A percentile compares a stretch with the other conserved stretches of the same genome.
Evolutionary conservation across 1,140 invertebrate species (phyloP).

Genomic region (Drosophila fuyamai): DNA sequence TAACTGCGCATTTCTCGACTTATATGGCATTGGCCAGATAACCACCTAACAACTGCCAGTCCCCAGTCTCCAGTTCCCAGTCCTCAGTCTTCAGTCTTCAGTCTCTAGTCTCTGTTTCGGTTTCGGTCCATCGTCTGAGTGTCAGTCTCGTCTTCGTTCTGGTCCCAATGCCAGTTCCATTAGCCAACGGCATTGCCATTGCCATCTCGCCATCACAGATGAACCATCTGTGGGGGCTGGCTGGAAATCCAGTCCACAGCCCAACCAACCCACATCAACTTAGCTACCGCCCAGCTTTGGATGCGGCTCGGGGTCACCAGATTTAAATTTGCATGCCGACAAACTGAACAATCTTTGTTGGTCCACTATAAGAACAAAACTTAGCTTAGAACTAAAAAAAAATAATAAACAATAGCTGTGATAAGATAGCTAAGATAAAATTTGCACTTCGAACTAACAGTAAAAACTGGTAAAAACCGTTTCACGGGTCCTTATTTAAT

Average conservation of each 20-base stretch:
- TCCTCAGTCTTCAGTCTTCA: constrained; percentile 23
- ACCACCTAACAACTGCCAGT: constrained; percentile 77
- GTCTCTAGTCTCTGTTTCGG: constrained; percentile 2
- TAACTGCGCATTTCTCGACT: constrained; percentile 78
- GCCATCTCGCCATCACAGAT: constrained; percentile 17
- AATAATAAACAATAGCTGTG: too few relatives aligned
- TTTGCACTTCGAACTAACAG: too few relatives aligned
- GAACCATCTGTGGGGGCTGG: constrained; percentile 47
- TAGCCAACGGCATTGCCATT: constrained; percentile 54
- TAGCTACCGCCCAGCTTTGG: background rate
- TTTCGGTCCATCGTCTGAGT: constrained; percentile 22
- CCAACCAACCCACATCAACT: constrained; percentile 30
- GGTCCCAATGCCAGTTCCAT: constrained; percentile 55
- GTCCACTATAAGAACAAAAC: too few relatives aligned
- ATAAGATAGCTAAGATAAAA: too few relatives aligned
- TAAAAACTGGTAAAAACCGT: too few relatives aligned
- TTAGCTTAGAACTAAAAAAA: too few relatives aligned
- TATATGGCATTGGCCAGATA: constrained; percentile 77
- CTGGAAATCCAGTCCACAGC: constrained; percentile 26
- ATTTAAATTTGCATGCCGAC: constrained; percentile 1
- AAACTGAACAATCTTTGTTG: background rate
- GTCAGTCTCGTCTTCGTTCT: constrained; percentile 31
- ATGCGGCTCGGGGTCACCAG: constrained; percentile 10
- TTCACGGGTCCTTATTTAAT: too few relatives aligned
- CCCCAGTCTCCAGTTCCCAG: constrained; percentile 32